Percentiles rank a stretch among this genome's conserved stretches.
Conservation (phyloP, 2,113 vertebrate genomes). For the Rhinopomastus cyanomelas region DNA sequence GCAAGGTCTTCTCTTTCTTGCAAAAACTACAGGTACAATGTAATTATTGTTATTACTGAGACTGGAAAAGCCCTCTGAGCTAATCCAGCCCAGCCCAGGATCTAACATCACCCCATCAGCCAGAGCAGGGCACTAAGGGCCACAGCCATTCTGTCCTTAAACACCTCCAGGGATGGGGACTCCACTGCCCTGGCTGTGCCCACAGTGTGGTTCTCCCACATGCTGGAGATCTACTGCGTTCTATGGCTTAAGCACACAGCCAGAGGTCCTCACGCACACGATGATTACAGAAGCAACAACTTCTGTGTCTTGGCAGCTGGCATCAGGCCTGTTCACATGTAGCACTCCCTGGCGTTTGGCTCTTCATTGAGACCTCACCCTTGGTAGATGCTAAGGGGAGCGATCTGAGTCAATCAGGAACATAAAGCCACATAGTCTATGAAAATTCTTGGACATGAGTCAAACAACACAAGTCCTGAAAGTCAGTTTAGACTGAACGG, state of each 20-base stretch:
- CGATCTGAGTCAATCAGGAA: not conserved
- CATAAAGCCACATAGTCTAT: not conserved
- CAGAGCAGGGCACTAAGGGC: no score
- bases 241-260: accelerated
- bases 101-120: no score
- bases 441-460: not conserved
- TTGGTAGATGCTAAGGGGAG: not conserved
- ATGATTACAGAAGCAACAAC: not conserved
- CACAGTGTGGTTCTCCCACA: accelerated
- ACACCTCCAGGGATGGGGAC: no score
- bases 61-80: no score
- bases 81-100: no score
- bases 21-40: no score
- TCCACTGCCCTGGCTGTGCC: not conserved
- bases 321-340: not conserved
- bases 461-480: not conserved
- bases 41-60: no score
- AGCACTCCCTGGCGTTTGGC: not conserved
- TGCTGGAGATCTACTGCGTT: not conserved
- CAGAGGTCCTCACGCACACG: not conserved
- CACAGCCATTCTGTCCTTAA: no score
- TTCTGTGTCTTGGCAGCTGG: accelerated
- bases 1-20: no score
- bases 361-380: accelerated
- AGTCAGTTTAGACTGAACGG: slow-evolving; percentile 32